Conservation (phyloP, 2,888 invertebrate species). For the Drosophila mayaguana region DNA sequence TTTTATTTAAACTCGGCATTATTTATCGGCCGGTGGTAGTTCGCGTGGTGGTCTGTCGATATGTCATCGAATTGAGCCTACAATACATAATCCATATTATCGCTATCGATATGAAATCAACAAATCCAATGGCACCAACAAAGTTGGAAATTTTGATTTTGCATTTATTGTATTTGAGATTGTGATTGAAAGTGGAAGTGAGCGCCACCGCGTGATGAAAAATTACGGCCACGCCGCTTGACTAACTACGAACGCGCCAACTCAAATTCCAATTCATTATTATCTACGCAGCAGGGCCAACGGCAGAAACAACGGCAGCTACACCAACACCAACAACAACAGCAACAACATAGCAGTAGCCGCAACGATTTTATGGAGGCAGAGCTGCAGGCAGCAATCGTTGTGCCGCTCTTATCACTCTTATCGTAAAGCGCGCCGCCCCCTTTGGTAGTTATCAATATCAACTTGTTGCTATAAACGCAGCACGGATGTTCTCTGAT, state of each 20-base stretch:
- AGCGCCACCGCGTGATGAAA: constrained; percentile 31
- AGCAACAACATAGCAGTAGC: constrained; percentile 15
- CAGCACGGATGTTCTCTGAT: constrained; percentile 35
- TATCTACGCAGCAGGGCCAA: constrained; percentile 46
- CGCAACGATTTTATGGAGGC: constrained; percentile 37
- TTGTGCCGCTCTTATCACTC: constrained; percentile 52
- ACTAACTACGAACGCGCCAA: constrained; percentile 37
- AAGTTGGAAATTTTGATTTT: constrained; percentile 49
- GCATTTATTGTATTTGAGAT: constrained; percentile 54
- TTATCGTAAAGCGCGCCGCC: constrained; percentile 40
- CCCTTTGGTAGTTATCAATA: constrained; percentile 42
- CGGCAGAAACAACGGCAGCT: constrained; percentile 15
- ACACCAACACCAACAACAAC: not conserved
- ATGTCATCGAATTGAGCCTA: not conserved
- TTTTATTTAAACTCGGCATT: not conserved
- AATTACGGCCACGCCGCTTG: constrained; percentile 29
- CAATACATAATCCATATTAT: constrained; percentile 10
- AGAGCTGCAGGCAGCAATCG: constrained; percentile 33
- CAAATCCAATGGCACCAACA: constrained; percentile 45
- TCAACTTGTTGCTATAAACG: constrained; percentile 56
- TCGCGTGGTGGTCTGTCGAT: constrained; percentile 39
- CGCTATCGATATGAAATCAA: constrained; percentile 46
- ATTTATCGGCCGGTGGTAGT: not conserved
- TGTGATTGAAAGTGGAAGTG: constrained; percentile 56
- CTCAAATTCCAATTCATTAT: constrained; percentile 38